phyloP scores from a whole-genome alignment of 2,113 vertebrate species.

The Alligator mississippiensis region DNA sequence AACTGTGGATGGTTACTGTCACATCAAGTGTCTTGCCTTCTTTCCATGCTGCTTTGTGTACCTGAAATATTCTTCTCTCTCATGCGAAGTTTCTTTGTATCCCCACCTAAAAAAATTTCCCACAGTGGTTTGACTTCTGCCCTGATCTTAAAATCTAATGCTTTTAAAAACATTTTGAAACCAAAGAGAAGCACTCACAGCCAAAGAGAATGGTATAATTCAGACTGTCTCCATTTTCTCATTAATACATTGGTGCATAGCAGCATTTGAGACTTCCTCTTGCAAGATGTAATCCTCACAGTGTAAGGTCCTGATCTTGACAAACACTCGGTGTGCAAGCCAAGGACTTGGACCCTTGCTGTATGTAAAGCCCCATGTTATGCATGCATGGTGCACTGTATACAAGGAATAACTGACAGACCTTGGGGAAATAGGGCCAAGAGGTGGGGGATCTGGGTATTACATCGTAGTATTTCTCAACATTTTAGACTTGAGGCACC shows the following conservation, averaged over 20 bases:
- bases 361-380: not conserved
- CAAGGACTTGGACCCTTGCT: fast-evolving
- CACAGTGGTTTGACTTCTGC: not conserved
- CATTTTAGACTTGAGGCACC: too few species aligned
- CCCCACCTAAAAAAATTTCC: not conserved
- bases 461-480: too few species aligned
- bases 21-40: not conserved
- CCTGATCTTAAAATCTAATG: not conserved
- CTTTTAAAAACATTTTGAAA: not conserved
- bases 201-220: not conserved
- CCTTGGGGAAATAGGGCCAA: not conserved
- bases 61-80: not conserved
- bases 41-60: not conserved
- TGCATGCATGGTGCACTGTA: not conserved
- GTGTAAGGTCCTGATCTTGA: not conserved
- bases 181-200: not conserved
- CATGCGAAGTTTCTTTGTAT: not conserved
- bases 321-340: not conserved
- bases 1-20: not conserved
- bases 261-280: not conserved
- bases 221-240: not conserved
- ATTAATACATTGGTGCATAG: not conserved
- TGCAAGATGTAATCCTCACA: not conserved
- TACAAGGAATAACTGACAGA: not conserved
- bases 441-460: not conserved